Base-by-base conservation (phyloP, 2,113 vertebrate species). In the Montifringilla adamsi region DNA sequence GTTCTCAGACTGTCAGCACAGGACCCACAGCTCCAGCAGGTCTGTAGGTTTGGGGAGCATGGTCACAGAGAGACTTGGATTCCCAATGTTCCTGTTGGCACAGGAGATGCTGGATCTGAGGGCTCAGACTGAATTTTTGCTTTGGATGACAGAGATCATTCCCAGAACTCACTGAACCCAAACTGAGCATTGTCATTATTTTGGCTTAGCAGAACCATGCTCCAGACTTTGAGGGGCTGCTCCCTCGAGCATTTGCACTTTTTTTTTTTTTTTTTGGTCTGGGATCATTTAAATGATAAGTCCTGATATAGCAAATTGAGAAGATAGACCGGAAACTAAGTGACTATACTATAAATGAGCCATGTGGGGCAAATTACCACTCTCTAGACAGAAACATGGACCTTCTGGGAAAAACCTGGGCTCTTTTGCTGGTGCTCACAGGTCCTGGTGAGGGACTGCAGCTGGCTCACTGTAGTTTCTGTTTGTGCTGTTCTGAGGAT, bases 191-290 rank as follows among this genome's bases (percentile, higher is more conserved):
- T 67, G 39, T 11, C 17, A 2, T 58, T 67, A 22, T 50, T 95
- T 74, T 94, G 43, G 21, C 20, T 84, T 73, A 13, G 22, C 59
- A 77, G 68, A 80, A 27, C 63, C 0, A 0, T 3, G 10, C n/a
- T 85, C 33, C n/a, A 21, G 15, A 30, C 22, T 14, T 18, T 53
- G 53, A 69, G 64, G 37, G 22, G 10, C 55, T 76, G 58, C 37
- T 91, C 50, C 53, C 28, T 27, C 8, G 18, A 83, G 28, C 4
- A 27, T 27, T 5, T 35, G 31, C 26, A 14, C 21, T 6, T 60
- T 83, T 2, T 2, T 0, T 1, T 0, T 60, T 73, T 66, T 1
- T 0, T 59, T 76, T 62, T 37, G 6, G 18, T 47, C 27, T 55
- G 30, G 9, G 5, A 27, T 58, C 0, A 3, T 63, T 87, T 69